Evolutionary conservation across 2,113 vertebrate genomes (phyloP), one percentile per base, ranked within the genome.

Genomic region (Plecotus auritus): DNA sequence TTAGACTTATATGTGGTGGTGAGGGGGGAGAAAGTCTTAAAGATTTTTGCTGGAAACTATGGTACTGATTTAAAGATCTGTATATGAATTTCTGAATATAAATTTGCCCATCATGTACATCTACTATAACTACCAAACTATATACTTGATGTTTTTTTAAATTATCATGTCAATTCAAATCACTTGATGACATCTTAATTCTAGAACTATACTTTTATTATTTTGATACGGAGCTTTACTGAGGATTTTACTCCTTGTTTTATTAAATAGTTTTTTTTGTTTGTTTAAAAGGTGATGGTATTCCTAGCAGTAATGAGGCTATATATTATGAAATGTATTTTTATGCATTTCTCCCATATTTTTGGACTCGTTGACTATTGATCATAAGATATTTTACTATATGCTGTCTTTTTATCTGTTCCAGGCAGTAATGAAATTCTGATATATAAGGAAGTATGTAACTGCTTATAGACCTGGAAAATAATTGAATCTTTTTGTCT

Each of bases 401-500:
- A 6, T 95, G 69, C 49, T 95, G 56, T 89, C 83, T 93, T 97
- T 96, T 91, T 94, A 85, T 88, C 92, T 92, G 16, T 93, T 95
- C 76, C 80, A 84, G 56, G 59, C 74, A 78, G 84, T 96, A 97
- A 97, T 97, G 73, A 95, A 97, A 95, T 96, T 95, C 94, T 97
- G 95, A 97, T 94, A 95, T 95, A 88, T 95, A 96, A 93, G 42
- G 72, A 64, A 96, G 74, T 88, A 77, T 67, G 45, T 92, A 86
- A 61, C 94, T 92, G 86, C 61, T 86, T 96, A 70, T 80, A 90
- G 73, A 93, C 92, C 88, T 95, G 88, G 64, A 78, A 51, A 97
- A 95, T 91, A 96, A 97, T 95, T 96, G 92, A 97, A 96, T 97
- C 94, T 96, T 96, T 96, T 97, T 94, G 80, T 92, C 47, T 93